Conservation (phyloP, 2,888 invertebrate genomes). For the Dryobota labecula region DNA sequence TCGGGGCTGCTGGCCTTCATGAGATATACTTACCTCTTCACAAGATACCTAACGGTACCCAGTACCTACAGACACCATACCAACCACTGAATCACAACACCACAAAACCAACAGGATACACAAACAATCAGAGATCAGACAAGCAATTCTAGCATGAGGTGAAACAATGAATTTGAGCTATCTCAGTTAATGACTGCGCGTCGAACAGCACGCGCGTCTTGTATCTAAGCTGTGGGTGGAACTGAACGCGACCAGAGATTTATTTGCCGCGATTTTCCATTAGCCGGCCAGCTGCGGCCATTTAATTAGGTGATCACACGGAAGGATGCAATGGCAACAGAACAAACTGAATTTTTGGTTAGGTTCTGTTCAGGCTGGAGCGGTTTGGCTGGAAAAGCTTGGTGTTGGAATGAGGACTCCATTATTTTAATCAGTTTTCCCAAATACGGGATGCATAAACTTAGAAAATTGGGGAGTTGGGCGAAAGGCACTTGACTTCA, state of each 20-base stretch:
- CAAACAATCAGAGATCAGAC: slow-evolving; percentile 59
- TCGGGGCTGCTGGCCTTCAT: background rate
- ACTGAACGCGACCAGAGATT: slow-evolving; percentile 77
- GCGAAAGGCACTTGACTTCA: background rate
- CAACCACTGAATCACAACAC: slow-evolving; percentile 20
- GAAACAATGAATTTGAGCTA: slow-evolving; percentile 64
- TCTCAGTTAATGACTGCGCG: slow-evolving; percentile 49
- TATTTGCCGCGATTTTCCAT: slow-evolving; percentile 84
- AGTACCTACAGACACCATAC: background rate
- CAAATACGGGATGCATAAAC: no score
- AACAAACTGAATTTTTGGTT: slow-evolving; percentile 70
- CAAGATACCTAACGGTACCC: slow-evolving; percentile 19
- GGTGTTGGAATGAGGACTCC: no score
- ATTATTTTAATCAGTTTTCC: no score
- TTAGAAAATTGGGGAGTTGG: background rate
- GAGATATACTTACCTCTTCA: no score
- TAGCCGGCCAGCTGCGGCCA: slow-evolving; percentile 77
- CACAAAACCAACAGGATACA: slow-evolving; percentile 30
- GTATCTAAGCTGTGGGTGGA: slow-evolving; percentile 70
- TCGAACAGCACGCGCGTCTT: slow-evolving; percentile 53
- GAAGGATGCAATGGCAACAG: slow-evolving; percentile 77
- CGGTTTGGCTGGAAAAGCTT: no score
- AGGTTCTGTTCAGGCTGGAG: slow-evolving; percentile 47
- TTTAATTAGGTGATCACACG: slow-evolving; percentile 89
- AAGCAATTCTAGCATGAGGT: slow-evolving; percentile 57